These are phyloP conservation scores for Mesoclemmys tuberculata DNA, from an alignment of 2,113 vertebrate species.

Conservation along the genomic window DNA sequence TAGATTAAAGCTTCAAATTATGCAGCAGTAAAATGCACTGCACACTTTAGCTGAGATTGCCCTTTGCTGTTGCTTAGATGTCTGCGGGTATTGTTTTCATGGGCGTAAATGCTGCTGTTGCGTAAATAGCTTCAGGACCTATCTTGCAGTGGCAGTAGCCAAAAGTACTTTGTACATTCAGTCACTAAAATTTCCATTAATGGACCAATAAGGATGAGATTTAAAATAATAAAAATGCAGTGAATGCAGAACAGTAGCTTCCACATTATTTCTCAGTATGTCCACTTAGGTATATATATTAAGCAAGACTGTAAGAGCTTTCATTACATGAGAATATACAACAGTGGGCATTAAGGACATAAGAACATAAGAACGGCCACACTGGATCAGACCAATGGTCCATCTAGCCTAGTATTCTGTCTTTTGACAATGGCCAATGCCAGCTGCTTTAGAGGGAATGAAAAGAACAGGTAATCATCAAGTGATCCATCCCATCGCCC, in stretches of 20 bases:
- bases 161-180: background rate
- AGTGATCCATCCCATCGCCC: no score
- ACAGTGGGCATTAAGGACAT: background rate
- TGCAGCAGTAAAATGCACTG: background rate
- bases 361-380: background rate
- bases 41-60: rapidly evolving
- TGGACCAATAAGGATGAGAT: background rate
- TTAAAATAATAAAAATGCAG: background rate
- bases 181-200: background rate
- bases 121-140: background rate
- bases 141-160: background rate
- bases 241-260: background rate
- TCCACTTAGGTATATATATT: background rate
- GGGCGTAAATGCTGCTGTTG: background rate
- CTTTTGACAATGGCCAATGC: no score
- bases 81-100: background rate
- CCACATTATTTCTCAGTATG: background rate
- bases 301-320: background rate
- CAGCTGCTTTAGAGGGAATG: no score
- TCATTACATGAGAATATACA: background rate
- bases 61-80: rapidly evolving
- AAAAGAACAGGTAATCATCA: no score
- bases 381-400: no score
- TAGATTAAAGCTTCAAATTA: background rate
- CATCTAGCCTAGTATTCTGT: no score